These are phyloP conservation scores for Siphamia tubifer DNA, from an alignment of 2,113 vertebrate species.

Conservation along the genomic window DNA sequence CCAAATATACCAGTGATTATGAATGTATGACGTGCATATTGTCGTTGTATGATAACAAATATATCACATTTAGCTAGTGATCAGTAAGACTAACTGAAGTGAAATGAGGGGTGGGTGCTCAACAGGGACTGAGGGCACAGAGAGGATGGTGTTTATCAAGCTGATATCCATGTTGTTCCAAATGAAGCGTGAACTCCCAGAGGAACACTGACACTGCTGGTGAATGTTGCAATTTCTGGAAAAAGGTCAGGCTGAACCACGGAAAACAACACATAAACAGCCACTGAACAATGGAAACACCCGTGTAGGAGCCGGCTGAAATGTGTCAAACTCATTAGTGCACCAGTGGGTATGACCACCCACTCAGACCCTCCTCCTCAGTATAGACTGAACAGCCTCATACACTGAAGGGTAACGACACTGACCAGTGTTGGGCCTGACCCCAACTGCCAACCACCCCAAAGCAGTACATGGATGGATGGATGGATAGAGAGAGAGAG, in stretches of 20 bases:
- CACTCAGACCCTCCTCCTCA: slow-evolving; percentile 38
- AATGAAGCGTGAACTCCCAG: slow-evolving; percentile 68
- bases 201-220: slow-evolving; percentile 33
- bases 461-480: no score
- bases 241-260: slow-evolving; percentile 59
- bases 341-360: slow-evolving; percentile 46
- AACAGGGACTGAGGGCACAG: slow-evolving; percentile 3
- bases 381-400: slow-evolving; percentile 6
- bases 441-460: no score
- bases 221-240: slow-evolving; percentile 33
- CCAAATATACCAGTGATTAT: no score
- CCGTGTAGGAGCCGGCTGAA: slow-evolving; percentile 71
- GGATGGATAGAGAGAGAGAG: no score
- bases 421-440: no score
- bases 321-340: slow-evolving; percentile 77
- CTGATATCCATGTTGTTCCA: slow-evolving; percentile 56
- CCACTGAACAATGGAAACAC: slow-evolving; percentile 61
- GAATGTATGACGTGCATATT: no score
- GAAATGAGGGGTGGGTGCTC: slow-evolving; percentile 26
- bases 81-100: no score
- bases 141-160: slow-evolving; percentile 66
- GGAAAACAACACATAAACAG: slow-evolving; percentile 75
- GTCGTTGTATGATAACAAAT: no score
- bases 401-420: slow-evolving; percentile 7
- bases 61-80: no score